Evolutionary conservation across 2,113 vertebrate genomes (phyloP), one percentile per base, ranked within the genome.

Genomic region (Entelurus aequoreus): DNA sequence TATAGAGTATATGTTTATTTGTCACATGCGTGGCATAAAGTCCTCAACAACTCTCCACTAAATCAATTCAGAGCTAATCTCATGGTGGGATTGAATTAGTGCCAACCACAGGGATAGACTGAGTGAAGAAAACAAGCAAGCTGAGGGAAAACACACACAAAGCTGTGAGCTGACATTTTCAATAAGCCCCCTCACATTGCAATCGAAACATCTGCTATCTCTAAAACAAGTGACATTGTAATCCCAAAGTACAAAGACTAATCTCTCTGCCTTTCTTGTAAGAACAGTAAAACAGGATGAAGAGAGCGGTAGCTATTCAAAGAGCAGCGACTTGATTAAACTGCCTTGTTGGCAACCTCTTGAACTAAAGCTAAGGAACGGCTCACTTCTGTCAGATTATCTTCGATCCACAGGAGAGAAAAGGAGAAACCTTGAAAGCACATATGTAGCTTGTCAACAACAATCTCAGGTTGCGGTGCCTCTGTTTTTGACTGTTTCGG

Each of bases 141-240:
- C 67, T 50, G 63, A 82, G 44, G 59, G 68, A 70, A 72, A 79
- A 79, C 74, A 76, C 79, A 77, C 80, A 86, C 77, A 88, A 84
- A 84, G 83, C 87, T 85, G 84, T 82, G 82, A 85, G 87, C 83
- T 82, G 88, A 76, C 86, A 86, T 84, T 86, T 89, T 81, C 82
- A 89, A 91, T 90, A 90, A 92, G 84, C 84, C 65, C 28, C 68
- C 83, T 69, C 83, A 82, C 72, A 73, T 75, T 66, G 81, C 84
- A 87, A 90, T 90, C 87, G 83, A 89, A 88, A 89, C 89, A 90
- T 89, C 88, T 89, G 90, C 77, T 88, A 90, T 90, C 88, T 91
- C 12, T 86, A 91, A 87, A 88, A 89, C 89, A 90, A 89, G 89
- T 90, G 87, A 90, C 87, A 90, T 89, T 91, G 83, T 92, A 89